Percentiles rank a stretch among this genome's conserved stretches.
phyloP scores from a whole-genome alignment of 2,888 invertebrate species.

The Rotaria socialis region DNA sequence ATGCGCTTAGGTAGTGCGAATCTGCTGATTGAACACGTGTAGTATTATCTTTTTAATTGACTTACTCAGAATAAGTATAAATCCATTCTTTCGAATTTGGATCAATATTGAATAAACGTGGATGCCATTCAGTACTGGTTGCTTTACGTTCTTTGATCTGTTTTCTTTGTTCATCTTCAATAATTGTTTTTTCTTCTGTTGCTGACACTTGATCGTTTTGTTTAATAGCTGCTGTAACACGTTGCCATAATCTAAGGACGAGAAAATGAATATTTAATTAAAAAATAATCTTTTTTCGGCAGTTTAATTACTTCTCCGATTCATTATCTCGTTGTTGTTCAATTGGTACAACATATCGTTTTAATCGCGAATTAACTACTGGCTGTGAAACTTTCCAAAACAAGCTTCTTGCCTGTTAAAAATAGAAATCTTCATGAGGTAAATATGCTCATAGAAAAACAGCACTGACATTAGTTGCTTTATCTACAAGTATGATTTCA shows the following conservation, averaged over 20 bases:
- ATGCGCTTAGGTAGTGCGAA: no score
- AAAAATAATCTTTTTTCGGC: neutral
- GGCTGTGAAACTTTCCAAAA: slow-evolving; percentile 71
- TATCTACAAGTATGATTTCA: slow-evolving; percentile 76
- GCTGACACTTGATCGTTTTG: slow-evolving; percentile 80
- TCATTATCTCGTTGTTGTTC: slow-evolving; percentile 75
- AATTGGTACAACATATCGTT: slow-evolving; percentile 72
- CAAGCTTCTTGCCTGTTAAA: neutral
- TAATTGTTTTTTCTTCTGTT: slow-evolving; percentile 80
- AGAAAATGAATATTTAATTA: neutral
- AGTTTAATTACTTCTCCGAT: slow-evolving; percentile 67
- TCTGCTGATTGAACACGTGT: no score
- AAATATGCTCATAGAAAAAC: neutral
- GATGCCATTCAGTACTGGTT: slow-evolving; percentile 69
- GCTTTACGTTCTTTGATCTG: slow-evolving; percentile 70
- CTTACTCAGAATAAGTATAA: slow-evolving; percentile 71
- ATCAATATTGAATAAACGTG: slow-evolving; percentile 70
- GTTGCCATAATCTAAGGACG: slow-evolving; percentile 69
- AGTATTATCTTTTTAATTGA: neutral
- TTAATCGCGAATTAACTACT: slow-evolving; percentile 70
- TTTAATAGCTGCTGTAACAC: slow-evolving; percentile 77
- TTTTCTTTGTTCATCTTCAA: slow-evolving; percentile 79
- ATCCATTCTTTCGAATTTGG: slow-evolving; percentile 67
- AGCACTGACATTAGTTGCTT: slow-evolving; percentile 52
- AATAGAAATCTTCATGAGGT: neutral